Base-by-base conservation (phyloP, 2,797 vertebrate species). In the Adrianichthys oophorus region DNA sequence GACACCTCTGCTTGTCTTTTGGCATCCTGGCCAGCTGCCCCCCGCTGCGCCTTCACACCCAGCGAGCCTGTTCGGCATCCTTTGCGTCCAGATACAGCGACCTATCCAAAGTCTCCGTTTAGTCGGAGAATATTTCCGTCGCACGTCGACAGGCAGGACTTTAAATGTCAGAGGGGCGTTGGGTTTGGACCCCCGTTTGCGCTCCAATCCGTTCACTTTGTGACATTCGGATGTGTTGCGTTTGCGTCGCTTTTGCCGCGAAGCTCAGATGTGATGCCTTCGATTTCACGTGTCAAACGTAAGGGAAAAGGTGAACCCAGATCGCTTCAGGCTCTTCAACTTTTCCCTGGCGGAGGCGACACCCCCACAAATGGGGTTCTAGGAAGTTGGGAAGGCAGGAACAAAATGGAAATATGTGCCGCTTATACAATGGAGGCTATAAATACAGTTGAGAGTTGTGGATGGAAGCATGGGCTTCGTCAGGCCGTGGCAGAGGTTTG, bases 381-480 rank as follows among this genome's bases (percentile, higher is more conserved):
- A 16, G 48, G 50, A 65, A 81, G 59, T 77, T 74, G 41, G 1
- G 1, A 10, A 52, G 52, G 45, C 53, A 41, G 23, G 19, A 6
- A 59, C 21, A 32, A 26, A 21, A 4, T 14, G n/a, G n/a, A 48
- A 10, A 1, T 15, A 15, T 42, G 4, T 0, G 3, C 15, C 4
- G n/a, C 56, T 62, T 41, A 13, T 32, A 37, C 41, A 42, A 16
- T 8, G 5, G 41, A 26, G 32, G 52, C 43, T 29, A 37, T 54
- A 4, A 19, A 19, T 59, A 15, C 48, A 15, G 53, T 52, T 32
- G 16, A 15, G 63, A 59, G 60, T 74, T 70, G 68, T 58, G 59
- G 66, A 68, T 59, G 72, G 45, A 74, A 68, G 69, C 82, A 67
- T 83, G 80, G 74, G 72, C 72, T 80, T 84, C 72, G 69, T 82